These are phyloP conservation scores for Psittacara wagleri DNA, from an alignment of 2,113 vertebrate genomes.

Conservation along the genomic window DNA sequence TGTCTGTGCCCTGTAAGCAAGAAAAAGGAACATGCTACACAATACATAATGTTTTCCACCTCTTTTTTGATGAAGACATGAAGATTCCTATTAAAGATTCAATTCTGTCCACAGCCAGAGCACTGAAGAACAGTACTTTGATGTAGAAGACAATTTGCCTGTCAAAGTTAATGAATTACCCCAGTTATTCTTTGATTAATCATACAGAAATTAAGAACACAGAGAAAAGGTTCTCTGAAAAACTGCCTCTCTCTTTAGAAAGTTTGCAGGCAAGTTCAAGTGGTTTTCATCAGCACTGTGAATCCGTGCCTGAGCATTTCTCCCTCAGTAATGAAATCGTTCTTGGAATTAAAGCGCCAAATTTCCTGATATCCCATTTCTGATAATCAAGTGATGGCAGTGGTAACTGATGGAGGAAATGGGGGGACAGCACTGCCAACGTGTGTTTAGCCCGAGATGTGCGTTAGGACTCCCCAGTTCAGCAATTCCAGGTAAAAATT, in stretches of 20 bases:
- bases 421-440: not conserved
- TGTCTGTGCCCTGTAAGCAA: not conserved
- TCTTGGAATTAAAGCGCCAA: not conserved
- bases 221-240: not conserved
- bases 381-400: not conserved
- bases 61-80: not conserved
- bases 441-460: not conserved
- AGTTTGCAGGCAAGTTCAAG: slow-evolving; percentile 9
- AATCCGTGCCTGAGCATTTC: not conserved
- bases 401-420: not conserved
- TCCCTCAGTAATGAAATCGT: not conserved
- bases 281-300: slow-evolving; percentile 3
- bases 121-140: not conserved
- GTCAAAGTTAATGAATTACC: slow-evolving; percentile 13
- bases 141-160: slow-evolving; percentile 1
- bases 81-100: not conserved
- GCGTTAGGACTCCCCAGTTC: not conserved
- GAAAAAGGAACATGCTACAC: not conserved
- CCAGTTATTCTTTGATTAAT: slow-evolving; percentile 37
- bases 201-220: not conserved
- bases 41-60: not conserved
- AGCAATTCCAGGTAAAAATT: not conserved
- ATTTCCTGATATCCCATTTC: not conserved
- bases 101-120: not conserved
- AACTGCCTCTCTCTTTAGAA: not conserved